These are phyloP conservation scores for Acanthopagrus latus DNA, from an alignment of 2,797 vertebrate genomes.

Conservation along the genomic window DNA sequence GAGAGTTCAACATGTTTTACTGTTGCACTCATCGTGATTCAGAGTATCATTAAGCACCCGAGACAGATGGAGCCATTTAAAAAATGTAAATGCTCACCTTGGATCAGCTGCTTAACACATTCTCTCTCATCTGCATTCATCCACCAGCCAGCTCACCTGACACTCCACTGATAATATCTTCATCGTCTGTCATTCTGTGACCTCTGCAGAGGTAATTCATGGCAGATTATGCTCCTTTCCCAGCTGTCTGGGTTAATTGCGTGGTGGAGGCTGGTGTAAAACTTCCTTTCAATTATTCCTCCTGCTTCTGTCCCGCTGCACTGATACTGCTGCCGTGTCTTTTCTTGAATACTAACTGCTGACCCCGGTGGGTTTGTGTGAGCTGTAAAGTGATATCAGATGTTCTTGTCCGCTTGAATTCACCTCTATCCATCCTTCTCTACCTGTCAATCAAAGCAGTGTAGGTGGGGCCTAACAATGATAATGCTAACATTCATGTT, in stretches of 20 bases:
- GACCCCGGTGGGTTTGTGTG: not conserved
- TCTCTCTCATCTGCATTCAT: slow-evolving; percentile 65
- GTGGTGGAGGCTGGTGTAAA: slow-evolving; percentile 24
- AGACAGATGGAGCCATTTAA: slow-evolving; percentile 58
- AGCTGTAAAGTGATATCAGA: slow-evolving; percentile 12
- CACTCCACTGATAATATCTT: slow-evolving; percentile 57
- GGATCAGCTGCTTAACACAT: slow-evolving; percentile 55
- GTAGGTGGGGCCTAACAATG: not conserved
- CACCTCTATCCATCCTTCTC: not conserved
- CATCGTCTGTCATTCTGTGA: slow-evolving; percentile 64
- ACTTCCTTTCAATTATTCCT: slow-evolving; percentile 47
- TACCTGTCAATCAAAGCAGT: slow-evolving; percentile 2
- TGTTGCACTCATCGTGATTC: slow-evolving; percentile 34
- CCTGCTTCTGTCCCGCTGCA: slow-evolving; percentile 23
- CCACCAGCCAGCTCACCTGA: slow-evolving; percentile 50
- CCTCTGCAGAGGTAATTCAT: slow-evolving; percentile 64
- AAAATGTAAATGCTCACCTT: slow-evolving; percentile 66
- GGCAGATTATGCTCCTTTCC: slow-evolving; percentile 60
- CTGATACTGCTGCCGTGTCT: slow-evolving; percentile 17
- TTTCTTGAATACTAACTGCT: slow-evolving; percentile 3
- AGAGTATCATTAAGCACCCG: slow-evolving; percentile 36
- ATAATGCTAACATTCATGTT: not conserved
- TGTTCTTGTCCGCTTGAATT: not conserved
- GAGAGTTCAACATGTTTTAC: slow-evolving; percentile 54
- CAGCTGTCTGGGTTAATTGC: slow-evolving; percentile 67